These are phyloP conservation scores for Bradynema listronoti DNA, from an alignment of 1,140 invertebrate species.

Conservation along the genomic window DNA sequence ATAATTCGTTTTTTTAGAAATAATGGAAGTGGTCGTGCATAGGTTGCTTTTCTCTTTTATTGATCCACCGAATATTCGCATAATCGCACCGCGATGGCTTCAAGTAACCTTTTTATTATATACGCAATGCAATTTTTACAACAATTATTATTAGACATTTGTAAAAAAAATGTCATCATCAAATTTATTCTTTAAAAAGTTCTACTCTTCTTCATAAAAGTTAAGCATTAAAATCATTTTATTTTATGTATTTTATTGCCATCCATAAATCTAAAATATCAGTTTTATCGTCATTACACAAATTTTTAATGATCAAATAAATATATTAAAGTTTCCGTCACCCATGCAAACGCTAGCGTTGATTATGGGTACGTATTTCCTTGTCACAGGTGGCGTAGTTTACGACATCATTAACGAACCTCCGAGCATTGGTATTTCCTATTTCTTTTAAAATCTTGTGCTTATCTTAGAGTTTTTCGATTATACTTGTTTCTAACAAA, in stretches of 20 bases:
- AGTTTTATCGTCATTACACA: neutral
- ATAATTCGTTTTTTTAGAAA: no score
- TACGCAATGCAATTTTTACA: neutral
- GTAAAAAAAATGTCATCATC: neutral
- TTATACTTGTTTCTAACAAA: constrained; percentile 8
- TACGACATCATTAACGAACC: constrained; percentile 51
- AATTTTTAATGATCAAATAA: neutral
- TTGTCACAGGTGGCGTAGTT: constrained; percentile 86
- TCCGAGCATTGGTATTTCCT: constrained; percentile 36
- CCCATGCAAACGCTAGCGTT: constrained; percentile 84
- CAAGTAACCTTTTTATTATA: constrained; percentile 20
- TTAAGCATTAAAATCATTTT: constrained; percentile 10
- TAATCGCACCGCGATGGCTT: constrained; percentile 39
- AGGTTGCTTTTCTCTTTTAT: no score
- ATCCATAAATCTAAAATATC: neutral
- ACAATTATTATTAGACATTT: neutral
- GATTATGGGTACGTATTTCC: constrained; percentile 85
- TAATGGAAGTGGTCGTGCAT: no score
- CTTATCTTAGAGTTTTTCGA: neutral
- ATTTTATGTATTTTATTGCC: constrained; percentile 3
- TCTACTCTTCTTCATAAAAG: constrained; percentile 1
- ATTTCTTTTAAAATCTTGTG: neutral
- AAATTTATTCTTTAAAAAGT: neutral
- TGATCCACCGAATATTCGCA: constrained; percentile 43
- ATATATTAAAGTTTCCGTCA: constrained; percentile 68